These are phyloP conservation scores for Macroteleia sp. DNA, from an alignment of 2,888 invertebrate genomes.

Conservation along the genomic window DNA sequence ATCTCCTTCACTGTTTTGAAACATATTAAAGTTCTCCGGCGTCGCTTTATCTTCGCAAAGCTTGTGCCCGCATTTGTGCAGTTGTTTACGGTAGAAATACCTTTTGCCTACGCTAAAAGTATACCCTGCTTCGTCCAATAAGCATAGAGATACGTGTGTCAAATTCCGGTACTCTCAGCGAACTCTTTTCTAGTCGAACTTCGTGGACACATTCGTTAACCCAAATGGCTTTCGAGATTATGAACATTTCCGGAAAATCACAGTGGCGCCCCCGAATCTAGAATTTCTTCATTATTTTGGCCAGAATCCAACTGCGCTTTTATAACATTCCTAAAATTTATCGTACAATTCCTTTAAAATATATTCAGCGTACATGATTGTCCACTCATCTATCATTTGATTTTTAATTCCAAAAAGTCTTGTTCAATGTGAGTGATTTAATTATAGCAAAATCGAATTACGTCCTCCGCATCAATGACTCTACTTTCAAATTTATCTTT, in stretches of 20 bases:
- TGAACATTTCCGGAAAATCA: conserved; percentile 30
- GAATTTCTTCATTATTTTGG: conserved; percentile 21
- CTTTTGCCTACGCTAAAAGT: neutral
- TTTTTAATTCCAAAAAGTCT: neutral
- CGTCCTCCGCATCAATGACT: neutral
- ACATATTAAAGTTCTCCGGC: no score
- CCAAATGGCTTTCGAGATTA: conserved; percentile 42
- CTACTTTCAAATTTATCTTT: conserved; percentile 26
- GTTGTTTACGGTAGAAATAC: conserved; percentile 10
- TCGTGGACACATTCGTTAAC: conserved; percentile 37
- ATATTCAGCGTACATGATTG: conserved; percentile 3
- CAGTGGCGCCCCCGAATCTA: neutral
- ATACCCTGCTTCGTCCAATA: neutral
- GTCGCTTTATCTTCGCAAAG: conserved; percentile 14
- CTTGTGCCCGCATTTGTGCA: conserved; percentile 10
- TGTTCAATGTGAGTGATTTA: neutral
- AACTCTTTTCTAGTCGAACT: conserved; percentile 4
- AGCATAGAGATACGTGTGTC: conserved; percentile 12
- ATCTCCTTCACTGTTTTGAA: no score
- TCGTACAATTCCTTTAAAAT: conserved; percentile 30
- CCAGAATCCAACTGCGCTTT: conserved; percentile 26
- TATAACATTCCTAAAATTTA: conserved; percentile 28
- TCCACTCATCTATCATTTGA: conserved; percentile 5
- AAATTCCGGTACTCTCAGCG: neutral
- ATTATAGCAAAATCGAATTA: neutral